These are phyloP conservation scores for Cavia aperea DNA, from an alignment of 2,113 vertebrate genomes.

Conservation along the genomic window DNA sequence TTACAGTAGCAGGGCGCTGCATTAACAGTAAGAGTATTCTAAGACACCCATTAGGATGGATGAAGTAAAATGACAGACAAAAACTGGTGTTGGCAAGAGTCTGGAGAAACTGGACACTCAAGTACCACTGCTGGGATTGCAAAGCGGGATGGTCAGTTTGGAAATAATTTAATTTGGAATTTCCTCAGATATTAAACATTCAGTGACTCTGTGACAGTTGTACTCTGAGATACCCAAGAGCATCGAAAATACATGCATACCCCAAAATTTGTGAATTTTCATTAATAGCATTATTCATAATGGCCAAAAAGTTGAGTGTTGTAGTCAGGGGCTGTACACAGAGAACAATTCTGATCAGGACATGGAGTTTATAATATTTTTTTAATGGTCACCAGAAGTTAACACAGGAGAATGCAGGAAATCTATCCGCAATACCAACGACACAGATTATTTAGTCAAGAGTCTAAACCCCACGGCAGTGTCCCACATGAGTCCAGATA, in stretches of 20 bases:
- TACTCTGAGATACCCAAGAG: not conserved
- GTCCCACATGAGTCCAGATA: too few species aligned
- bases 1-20: not conserved
- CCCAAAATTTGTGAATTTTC: not conserved
- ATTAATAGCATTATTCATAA: not conserved
- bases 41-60: not conserved
- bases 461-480: too few species aligned
- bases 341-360: too few species aligned
- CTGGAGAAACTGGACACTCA: not conserved
- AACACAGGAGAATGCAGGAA: too few species aligned
- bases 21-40: not conserved
- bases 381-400: too few species aligned
- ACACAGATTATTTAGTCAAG: too few species aligned
- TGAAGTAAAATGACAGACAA: not conserved
- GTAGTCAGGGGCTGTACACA: too few species aligned
- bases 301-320: not conserved
- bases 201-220: not conserved
- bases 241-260: not conserved
- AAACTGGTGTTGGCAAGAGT: not conserved
- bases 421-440: too few species aligned
- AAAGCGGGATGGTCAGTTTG: not conserved
- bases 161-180: not conserved
- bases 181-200: too few species aligned
- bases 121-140: too few species aligned
- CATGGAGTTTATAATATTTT: too few species aligned